These are phyloP conservation scores for Calephelis nemesis DNA, from an alignment of 1,140 invertebrate genomes.

Conservation along the genomic window DNA sequence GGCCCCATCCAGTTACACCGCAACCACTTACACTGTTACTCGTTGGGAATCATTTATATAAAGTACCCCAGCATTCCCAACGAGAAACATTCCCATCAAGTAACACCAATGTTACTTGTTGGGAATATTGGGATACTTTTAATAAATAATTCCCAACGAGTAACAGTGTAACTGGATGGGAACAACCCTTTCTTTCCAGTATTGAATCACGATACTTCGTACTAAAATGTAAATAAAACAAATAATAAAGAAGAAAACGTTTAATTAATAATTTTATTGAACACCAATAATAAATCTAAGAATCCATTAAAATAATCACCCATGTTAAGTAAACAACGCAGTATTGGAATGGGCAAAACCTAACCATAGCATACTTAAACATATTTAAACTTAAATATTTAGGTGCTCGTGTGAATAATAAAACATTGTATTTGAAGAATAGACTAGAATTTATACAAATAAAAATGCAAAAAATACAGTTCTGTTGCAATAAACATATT, in stretches of 20 bases:
- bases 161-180: no score
- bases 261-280: slow-evolving; percentile 12
- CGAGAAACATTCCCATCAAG: no score
- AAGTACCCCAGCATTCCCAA: no score
- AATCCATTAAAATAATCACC: slow-evolving; percentile 8
- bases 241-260: slow-evolving; percentile 2
- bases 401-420: not conserved
- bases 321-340: not conserved
- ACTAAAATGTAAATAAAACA: not conserved
- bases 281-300: slow-evolving; percentile 12
- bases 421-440: slow-evolving; percentile 7
- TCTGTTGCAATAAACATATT: not conserved
- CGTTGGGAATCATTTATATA: no score
- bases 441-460: slow-evolving; percentile 12
- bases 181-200: no score
- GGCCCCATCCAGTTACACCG: no score
- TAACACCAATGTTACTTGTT: no score
- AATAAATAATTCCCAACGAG: no score
- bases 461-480: slow-evolving; percentile 17
- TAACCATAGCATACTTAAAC: slow-evolving; percentile 4
- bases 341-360: slow-evolving; percentile 14
- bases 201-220: no score
- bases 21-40: no score
- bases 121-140: no score
- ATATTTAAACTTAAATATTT: not conserved